phyloP scores from a whole-genome alignment of 2,888 invertebrate species.

The Trachelus iudaicus region DNA sequence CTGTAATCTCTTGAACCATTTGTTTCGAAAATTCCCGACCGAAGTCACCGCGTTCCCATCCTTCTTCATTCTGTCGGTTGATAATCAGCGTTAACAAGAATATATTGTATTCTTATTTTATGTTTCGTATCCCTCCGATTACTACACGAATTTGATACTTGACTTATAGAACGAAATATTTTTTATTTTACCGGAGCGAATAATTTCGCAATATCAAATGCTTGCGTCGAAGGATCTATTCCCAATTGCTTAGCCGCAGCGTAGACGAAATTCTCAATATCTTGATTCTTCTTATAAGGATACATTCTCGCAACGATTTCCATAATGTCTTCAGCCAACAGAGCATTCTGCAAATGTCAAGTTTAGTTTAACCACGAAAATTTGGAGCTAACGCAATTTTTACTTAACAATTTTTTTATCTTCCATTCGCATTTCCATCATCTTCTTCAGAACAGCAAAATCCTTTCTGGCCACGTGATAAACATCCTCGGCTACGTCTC shows the following conservation, averaged over 20 bases:
- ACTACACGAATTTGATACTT: not conserved
- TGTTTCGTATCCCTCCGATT: not conserved
- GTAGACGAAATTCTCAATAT: constrained; percentile 66
- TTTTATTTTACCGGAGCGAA: constrained; percentile 63
- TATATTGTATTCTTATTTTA: not conserved
- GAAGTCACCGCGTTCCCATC: constrained; percentile 67
- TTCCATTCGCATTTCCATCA: constrained; percentile 34
- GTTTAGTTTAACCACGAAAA: not conserved
- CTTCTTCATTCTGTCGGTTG: constrained; percentile 66
- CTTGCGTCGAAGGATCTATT: constrained; percentile 62
- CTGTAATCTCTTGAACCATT: constrained; percentile 66
- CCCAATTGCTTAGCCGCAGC: constrained; percentile 67
- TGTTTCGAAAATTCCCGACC: constrained; percentile 67
- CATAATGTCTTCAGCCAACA: constrained; percentile 66
- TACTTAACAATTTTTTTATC: constrained; percentile 18
- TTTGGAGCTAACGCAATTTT: not conserved
- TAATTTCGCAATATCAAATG: constrained; percentile 66
- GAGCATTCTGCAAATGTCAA: constrained; percentile 56
- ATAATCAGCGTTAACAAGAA: not conserved
- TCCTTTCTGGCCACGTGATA: constrained; percentile 65
- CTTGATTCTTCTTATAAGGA: constrained; percentile 68
- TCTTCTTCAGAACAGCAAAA: constrained; percentile 61
- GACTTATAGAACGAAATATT: not conserved
- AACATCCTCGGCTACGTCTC: constrained; percentile 64
- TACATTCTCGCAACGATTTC: constrained; percentile 64